phyloP scores from a whole-genome alignment of 53 echinoderm and acorn worm species.

The Pentamera pediparva region DNA sequence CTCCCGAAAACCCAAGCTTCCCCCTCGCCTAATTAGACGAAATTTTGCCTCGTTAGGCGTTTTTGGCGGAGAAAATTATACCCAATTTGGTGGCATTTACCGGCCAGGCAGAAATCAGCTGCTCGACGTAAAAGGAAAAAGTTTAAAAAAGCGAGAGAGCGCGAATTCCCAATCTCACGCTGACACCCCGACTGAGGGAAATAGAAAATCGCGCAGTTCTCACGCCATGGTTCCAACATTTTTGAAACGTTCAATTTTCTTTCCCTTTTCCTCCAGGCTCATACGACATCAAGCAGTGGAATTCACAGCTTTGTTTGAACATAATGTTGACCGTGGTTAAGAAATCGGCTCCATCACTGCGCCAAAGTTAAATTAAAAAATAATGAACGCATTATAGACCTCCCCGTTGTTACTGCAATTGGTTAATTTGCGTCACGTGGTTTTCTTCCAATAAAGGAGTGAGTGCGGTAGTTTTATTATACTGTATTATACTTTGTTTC shows the following conservation, averaged over 20 bases:
- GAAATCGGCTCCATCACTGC: constrained; percentile 16
- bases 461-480: too few relatives aligned
- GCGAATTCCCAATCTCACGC: constrained; percentile 21
- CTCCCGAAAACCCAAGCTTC: background rate
- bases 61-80: constrained; percentile 28
- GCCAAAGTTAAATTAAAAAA: constrained; percentile 29
- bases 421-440: constrained; percentile 16
- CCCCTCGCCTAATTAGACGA: constrained; percentile 27
- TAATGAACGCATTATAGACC: constrained; percentile 10
- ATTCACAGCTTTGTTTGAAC: background rate
- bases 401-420: background rate
- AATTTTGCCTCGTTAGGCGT: constrained; percentile 26
- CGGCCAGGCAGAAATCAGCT: constrained; percentile 23
- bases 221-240: constrained; percentile 23
- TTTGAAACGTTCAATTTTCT: too few relatives aligned
- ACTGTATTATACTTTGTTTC: too few relatives aligned
- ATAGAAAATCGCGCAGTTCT: constrained; percentile 7
- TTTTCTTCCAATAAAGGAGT: constrained; percentile 31
- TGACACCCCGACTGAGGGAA: constrained; percentile 15
- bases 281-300: too few relatives aligned
- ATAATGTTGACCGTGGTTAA: background rate
- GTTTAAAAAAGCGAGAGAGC: background rate
- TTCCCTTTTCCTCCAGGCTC: too few relatives aligned
- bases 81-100: constrained; percentile 39
- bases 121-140: background rate